phyloP scores from a whole-genome alignment of 53 echinoderm and acorn worm species.

The Crossaster papposus region DNA sequence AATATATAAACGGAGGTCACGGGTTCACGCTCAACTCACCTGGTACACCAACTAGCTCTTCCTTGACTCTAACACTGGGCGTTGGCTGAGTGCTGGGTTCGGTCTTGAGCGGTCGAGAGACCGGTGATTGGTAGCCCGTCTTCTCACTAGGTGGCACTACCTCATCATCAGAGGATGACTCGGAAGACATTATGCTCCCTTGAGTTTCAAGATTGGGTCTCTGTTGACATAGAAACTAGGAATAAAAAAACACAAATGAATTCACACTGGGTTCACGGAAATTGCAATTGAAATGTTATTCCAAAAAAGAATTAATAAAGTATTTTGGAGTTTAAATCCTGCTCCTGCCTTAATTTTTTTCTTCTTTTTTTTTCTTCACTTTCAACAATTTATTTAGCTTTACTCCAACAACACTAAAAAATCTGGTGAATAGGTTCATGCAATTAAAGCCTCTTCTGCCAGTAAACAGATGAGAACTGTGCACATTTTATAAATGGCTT shows the following conservation, averaged over 20 bases:
- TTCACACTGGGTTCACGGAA: background rate
- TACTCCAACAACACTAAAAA: no score
- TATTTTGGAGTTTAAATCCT: no score
- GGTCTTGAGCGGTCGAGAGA: background rate
- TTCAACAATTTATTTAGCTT: no score
- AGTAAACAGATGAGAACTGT: no score
- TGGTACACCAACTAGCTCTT: slow-evolving; percentile 52
- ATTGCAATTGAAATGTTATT: background rate
- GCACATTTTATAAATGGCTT: no score
- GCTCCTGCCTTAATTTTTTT: no score
- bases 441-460: no score
- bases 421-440: no score
- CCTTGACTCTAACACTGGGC: slow-evolving; percentile 51
- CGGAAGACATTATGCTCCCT: slow-evolving; percentile 12
- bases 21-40: slow-evolving; percentile 13
- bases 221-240: slow-evolving; percentile 3
- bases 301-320: no score
- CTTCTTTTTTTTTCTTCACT: no score
- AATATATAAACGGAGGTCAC: no score
- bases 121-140: background rate
- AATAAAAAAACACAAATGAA: background rate
- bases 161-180: slow-evolving; percentile 61
- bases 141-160: slow-evolving; percentile 23
- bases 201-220: slow-evolving; percentile 27
- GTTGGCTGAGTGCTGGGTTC: slow-evolving; percentile 39